phyloP scores from a whole-genome alignment of 2,797 vertebrate genomes.

The Hydrocynus forskahlii region DNA sequence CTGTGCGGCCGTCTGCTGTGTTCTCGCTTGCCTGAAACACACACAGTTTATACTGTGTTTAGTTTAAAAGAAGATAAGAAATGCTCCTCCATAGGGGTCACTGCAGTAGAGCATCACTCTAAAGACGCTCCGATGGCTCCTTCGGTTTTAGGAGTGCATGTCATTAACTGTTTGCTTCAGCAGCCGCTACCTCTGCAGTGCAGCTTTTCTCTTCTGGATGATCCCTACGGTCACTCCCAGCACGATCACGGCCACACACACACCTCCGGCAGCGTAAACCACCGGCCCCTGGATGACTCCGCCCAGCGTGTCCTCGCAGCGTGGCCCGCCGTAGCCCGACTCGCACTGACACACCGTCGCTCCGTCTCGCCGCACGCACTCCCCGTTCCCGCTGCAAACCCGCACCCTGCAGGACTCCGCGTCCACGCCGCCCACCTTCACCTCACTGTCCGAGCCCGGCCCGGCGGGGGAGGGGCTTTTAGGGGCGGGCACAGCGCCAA shows the following conservation, averaged over 20 bases:
- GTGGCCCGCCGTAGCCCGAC: constrained; percentile 74
- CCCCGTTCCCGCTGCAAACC: constrained; percentile 78
- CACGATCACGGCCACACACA: constrained; percentile 66
- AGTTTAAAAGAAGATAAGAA: no score
- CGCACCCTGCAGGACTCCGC: constrained; percentile 61
- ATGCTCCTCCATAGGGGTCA: no score
- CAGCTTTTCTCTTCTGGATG: constrained; percentile 64
- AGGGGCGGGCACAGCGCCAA: neutral
- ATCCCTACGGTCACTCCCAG: constrained; percentile 71
- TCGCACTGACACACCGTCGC: constrained; percentile 74
- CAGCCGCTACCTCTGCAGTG: constrained; percentile 43
- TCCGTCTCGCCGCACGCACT: constrained; percentile 69
- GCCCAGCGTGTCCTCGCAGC: constrained; percentile 73
- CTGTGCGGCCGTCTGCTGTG: constrained; percentile 66
- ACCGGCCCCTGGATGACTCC: constrained; percentile 69
- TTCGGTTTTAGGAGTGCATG: no score
- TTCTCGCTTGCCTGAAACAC: constrained; percentile 50
- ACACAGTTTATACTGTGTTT: neutral
- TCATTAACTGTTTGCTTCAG: no score
- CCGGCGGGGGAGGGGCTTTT: neutral
- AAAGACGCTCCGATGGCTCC: no score
- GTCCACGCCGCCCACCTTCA: constrained; percentile 55
- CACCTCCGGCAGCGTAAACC: constrained; percentile 62
- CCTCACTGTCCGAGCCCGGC: constrained; percentile 16
- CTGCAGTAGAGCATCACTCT: no score